Base-by-base conservation (phyloP, 2,888 invertebrate species). In the Pyrochroa serraticornis region DNA sequence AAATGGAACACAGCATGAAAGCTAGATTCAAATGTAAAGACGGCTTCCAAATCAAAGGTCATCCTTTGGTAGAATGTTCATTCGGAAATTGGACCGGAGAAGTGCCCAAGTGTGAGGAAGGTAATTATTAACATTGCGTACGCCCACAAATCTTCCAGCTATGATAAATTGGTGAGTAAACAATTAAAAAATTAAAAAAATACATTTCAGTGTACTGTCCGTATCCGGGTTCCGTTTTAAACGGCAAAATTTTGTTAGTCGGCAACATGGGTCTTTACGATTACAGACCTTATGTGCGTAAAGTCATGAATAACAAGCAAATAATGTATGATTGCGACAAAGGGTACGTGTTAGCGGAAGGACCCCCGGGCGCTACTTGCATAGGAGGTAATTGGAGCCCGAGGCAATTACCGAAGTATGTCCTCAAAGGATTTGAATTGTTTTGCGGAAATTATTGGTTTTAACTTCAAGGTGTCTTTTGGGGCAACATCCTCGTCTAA, bases 261-360 rank as follows among this genome's bases (percentile, higher is more conserved):
- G 96, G 96, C 2, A 95, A 95, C 75, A 96, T 96, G 93, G 97
- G 97, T 0, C 83, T 95, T 35, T 97, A 97, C 77, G 95, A 96
- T 77, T 97, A 97, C 75, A 83, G 95, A 48, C 92, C 93, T 0
- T 97, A 97, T 76, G 96, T 97, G 0, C 88, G 89, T 71, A 94
- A 92, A 83, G 92, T 92, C 66, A 81, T 89, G 1, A 95, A 95
- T 76, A 95, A 95, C 75, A 93, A 95, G 68, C 95, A 95, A 79
- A 95, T 96, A 52, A 93, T 94, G 90, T 97, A 95, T 77, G 95
- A 96, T 71, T 97, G 97, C 74, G 91, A 95, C 68, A 91, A 92
- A 71, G 95, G 95, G 0, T 96, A 91, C 73, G 91, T 93, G 0
- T 77, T 97, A 22, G 87, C 89, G 14, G 89, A 90, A 65, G 97